A percentile compares a stretch with the other conserved stretches of the same genome.
These are phyloP conservation scores for Ophion slaviceki DNA, from an alignment of 2,888 invertebrate genomes.

Conservation along the genomic window DNA sequence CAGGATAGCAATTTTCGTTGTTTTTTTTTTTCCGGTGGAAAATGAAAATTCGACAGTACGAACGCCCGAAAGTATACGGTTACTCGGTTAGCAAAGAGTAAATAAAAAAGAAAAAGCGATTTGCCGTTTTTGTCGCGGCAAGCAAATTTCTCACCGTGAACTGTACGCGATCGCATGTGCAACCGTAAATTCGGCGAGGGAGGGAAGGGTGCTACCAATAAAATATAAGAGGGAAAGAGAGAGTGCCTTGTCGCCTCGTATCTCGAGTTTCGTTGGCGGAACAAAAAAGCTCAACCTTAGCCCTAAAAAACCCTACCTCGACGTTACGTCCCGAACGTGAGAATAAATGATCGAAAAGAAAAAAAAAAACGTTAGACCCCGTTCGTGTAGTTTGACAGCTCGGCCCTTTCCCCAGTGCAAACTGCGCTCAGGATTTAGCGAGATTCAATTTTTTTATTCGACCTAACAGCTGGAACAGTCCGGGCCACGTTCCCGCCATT, in stretches of 20 bases:
- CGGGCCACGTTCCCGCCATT: background rate
- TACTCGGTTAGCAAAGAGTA: background rate
- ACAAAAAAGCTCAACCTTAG: background rate
- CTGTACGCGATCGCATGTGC: background rate
- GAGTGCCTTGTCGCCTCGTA: constrained; percentile 22
- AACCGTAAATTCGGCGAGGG: background rate
- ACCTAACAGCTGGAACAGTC: background rate
- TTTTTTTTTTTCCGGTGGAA: background rate
- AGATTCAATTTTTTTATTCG: background rate
- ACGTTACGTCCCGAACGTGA: background rate
- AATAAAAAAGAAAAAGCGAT: background rate
- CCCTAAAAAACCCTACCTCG: background rate
- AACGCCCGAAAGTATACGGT: background rate
- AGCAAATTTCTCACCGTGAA: background rate
- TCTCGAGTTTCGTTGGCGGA: constrained; percentile 11
- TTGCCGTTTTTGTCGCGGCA: background rate
- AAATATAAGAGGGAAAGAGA: constrained; percentile 8
- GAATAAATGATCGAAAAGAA: background rate
- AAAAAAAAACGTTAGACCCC: background rate
- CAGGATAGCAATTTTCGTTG: background rate
- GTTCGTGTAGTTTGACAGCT: background rate
- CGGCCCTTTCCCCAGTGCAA: background rate
- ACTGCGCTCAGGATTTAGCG: background rate
- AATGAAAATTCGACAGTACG: background rate
- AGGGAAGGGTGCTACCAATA: background rate